phyloP scores from a whole-genome alignment of 2,797 vertebrate species.

The Pangasius djambal region DNA sequence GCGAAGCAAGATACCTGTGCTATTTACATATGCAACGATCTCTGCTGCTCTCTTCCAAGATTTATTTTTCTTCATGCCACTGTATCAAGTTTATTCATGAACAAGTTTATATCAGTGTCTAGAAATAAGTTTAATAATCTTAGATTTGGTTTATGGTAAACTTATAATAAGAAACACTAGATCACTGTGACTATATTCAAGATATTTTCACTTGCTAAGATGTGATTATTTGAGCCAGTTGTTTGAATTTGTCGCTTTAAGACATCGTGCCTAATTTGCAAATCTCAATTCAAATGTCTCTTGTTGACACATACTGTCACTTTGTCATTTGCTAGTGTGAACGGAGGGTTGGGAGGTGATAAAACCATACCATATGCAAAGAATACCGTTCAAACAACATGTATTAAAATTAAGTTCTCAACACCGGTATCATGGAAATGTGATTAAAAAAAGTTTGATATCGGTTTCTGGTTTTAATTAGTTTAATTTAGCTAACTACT shows the following conservation, averaged over 20 bases:
- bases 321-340: neutral
- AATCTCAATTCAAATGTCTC: neutral
- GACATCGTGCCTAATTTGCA: too few relatives aligned
- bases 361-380: too few relatives aligned
- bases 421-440: neutral
- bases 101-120: neutral
- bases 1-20: neutral
- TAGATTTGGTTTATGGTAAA: neutral
- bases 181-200: neutral
- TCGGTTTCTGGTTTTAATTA: neutral
- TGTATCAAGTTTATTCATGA: too few relatives aligned
- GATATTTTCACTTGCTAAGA: neutral
- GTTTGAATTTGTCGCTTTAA: neutral
- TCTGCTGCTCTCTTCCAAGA: neutral
- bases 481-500: neutral
- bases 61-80: neutral
- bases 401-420: too few relatives aligned
- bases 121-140: neutral
- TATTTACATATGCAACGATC: neutral
- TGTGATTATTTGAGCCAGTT: neutral
- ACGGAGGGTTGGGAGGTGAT: neutral
- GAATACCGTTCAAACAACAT: neutral
- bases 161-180: neutral
- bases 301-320: neutral
- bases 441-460: neutral